A percentile compares a stretch with the other conserved stretches of the same genome.
phyloP scores from a whole-genome alignment of 2,888 invertebrate species.

The Oasisia sp. region DNA sequence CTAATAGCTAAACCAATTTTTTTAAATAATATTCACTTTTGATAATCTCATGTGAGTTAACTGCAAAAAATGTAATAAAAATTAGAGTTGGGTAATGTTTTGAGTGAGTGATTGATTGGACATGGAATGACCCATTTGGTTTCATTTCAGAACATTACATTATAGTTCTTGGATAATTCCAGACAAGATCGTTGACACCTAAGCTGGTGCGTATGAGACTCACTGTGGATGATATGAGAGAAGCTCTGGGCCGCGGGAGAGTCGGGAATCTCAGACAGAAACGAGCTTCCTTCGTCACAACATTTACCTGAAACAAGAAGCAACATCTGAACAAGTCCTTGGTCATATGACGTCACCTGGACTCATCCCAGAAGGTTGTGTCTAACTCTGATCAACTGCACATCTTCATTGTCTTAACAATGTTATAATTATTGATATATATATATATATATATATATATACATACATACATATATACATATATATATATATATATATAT shows the following conservation, averaged over 20 bases:
- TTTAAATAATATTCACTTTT: no score
- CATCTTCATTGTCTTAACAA: background rate
- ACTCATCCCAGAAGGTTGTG: background rate
- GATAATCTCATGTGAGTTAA: no score
- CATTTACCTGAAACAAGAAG: constrained; percentile 62
- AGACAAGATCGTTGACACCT: background rate
- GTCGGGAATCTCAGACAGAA: constrained; percentile 73
- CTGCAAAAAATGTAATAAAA: no score
- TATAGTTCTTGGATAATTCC: background rate
- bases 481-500: no score
- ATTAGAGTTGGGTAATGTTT: no score
- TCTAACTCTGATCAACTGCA: background rate
- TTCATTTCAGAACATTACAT: background rate
- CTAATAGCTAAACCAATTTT: no score
- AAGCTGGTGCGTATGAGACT: constrained; percentile 20
- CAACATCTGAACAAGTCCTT: background rate
- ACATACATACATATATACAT: background rate
- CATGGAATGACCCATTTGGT: background rate
- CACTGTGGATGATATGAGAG: constrained; percentile 71
- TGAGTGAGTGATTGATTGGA: no score
- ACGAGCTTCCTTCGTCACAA: constrained; percentile 80
- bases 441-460: no score
- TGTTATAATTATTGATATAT: background rate
- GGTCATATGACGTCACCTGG: background rate
- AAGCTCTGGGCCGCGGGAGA: constrained; percentile 75